Percentiles rank a stretch among this genome's conserved stretches.
Conservation (phyloP, 2,888 invertebrate species). For the Apodemia zela region DNA sequence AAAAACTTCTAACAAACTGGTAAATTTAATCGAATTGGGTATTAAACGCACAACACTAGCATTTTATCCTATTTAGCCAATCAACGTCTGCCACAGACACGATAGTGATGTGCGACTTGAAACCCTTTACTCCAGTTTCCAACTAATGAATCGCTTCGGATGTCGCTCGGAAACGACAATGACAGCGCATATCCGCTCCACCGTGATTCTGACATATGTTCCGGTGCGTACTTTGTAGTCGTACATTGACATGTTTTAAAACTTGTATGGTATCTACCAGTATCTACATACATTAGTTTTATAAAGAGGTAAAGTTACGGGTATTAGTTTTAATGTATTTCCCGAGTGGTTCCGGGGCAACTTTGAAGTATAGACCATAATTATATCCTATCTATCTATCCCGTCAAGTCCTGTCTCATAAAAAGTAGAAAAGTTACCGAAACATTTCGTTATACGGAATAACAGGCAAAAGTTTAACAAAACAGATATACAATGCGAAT, state of each 20-base stretch:
- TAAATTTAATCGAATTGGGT: background rate
- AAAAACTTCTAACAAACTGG: background rate
- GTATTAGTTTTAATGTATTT: too few relatives aligned
- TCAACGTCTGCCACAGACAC: slow-evolving; percentile 21
- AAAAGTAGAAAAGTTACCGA: too few relatives aligned
- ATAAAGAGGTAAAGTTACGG: too few relatives aligned
- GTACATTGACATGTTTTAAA: background rate
- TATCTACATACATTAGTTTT: background rate
- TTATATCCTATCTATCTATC: too few relatives aligned
- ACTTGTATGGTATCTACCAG: too few relatives aligned
- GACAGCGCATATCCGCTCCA: slow-evolving; percentile 30
- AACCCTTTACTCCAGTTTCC: slow-evolving; percentile 27
- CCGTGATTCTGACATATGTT: slow-evolving; percentile 22
- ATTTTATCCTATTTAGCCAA: slow-evolving; percentile 12
- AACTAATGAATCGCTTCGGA: slow-evolving; percentile 32
- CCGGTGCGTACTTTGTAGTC: slow-evolving; percentile 3
- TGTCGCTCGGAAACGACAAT: slow-evolving; percentile 30
- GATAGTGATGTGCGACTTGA: slow-evolving; percentile 28
- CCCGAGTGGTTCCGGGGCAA: too few relatives aligned
- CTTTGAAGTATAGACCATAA: too few relatives aligned
- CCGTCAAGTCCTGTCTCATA: too few relatives aligned
- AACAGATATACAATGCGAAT: too few relatives aligned
- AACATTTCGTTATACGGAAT: too few relatives aligned
- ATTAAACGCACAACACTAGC: background rate
- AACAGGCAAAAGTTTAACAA: too few relatives aligned